phyloP scores from a whole-genome alignment of 53 echinoderm and acorn worm genomes.

The Zoroaster sp. region DNA sequence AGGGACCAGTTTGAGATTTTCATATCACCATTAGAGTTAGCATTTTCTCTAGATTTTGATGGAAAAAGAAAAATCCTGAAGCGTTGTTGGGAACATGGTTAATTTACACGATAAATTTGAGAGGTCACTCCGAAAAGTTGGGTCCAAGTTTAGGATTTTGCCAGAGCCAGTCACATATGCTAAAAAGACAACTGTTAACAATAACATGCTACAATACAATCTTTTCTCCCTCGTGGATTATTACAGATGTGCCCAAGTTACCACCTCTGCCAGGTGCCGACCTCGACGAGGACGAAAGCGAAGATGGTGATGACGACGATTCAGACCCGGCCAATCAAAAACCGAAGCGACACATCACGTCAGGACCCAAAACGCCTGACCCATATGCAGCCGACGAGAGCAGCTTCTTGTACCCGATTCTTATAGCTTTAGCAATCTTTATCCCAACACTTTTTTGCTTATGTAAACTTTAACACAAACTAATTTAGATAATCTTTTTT shows the following conservation, averaged over 20 bases:
- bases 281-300: constrained; percentile 29
- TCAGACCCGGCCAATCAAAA: neutral
- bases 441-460: constrained; percentile 97
- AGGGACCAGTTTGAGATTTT: too few relatives aligned
- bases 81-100: too few relatives aligned
- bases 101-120: too few relatives aligned
- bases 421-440: constrained; percentile 93
- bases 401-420: constrained; percentile 90
- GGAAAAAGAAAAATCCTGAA: too few relatives aligned
- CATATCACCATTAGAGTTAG: too few relatives aligned
- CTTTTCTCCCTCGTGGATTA: neutral
- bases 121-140: too few relatives aligned
- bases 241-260: constrained; percentile 54
- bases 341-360: constrained; percentile 61
- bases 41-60: too few relatives aligned
- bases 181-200: too few relatives aligned
- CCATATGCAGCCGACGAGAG: constrained; percentile 95
- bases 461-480: constrained; percentile 80
- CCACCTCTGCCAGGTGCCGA: constrained; percentile 43
- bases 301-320: constrained; percentile 34
- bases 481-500: neutral
- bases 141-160: too few relatives aligned
- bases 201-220: too few relatives aligned
- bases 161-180: too few relatives aligned
- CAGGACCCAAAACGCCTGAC: constrained; percentile 92